These are phyloP conservation scores for Caerostris darwini DNA, from an alignment of 1,140 invertebrate genomes.

Conservation along the genomic window DNA sequence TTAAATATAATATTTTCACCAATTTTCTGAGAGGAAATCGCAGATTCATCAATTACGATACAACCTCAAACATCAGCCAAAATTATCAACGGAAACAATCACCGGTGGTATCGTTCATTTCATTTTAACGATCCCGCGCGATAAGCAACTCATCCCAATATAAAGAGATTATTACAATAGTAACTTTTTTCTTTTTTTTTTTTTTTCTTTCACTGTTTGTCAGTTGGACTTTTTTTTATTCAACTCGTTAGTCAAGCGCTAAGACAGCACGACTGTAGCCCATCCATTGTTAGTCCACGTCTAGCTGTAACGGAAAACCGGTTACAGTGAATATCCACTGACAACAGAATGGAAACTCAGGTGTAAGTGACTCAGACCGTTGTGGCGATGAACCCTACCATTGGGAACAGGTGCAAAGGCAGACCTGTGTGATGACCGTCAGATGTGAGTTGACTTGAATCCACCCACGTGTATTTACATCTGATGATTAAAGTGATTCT, in stretches of 20 bases:
- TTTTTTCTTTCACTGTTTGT: neutral
- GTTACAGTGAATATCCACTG: conserved; percentile 31
- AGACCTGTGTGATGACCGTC: conserved; percentile 18
- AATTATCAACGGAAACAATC: neutral
- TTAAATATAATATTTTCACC: too few relatives aligned
- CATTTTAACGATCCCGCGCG: neutral
- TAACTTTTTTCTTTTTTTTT: neutral
- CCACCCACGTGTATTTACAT: conserved; percentile 52
- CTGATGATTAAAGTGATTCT: neutral
- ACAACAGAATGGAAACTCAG: neutral
- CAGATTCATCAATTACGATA: too few relatives aligned
- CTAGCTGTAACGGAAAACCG: conserved; percentile 34
- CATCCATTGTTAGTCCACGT: conserved; percentile 23
- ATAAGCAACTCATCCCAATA: conserved; percentile 4
- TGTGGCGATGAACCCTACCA: conserved; percentile 11
- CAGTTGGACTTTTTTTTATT: conserved; percentile 6
- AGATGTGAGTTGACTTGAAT: neutral
- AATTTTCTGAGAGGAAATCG: too few relatives aligned
- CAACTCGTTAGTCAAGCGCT: conserved; percentile 32
- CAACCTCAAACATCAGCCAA: too few relatives aligned
- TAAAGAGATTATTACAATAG: neutral
- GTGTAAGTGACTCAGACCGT: conserved; percentile 32
- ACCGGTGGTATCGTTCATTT: neutral
- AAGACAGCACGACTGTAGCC: neutral
- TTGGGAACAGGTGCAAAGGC: conserved; percentile 10